Conservation (phyloP, 2,888 invertebrate species). For the Lepidochitona cinerea region DNA sequence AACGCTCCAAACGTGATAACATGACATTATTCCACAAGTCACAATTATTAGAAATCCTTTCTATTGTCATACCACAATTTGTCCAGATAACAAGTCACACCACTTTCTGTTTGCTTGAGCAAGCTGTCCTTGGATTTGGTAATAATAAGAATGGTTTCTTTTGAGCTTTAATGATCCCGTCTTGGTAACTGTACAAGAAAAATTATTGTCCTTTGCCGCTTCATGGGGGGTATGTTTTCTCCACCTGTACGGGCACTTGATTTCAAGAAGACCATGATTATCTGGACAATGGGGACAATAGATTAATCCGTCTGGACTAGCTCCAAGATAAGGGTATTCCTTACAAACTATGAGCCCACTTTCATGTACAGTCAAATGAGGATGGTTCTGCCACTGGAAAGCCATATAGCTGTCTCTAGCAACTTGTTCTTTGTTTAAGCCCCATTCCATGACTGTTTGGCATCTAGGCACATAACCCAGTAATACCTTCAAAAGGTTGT, state of each 20-base stretch:
- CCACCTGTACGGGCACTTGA: neutral
- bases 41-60: neutral
- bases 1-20: neutral
- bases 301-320: neutral
- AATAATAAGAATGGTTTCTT: neutral
- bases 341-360: neutral
- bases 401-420: too few species aligned
- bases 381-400: too few species aligned
- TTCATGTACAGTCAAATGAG: neutral
- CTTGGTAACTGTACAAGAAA: neutral
- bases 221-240: neutral
- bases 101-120: neutral
- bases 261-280: neutral
- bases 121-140: neutral
- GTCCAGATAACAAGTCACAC: neutral
- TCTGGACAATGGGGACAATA: neutral
- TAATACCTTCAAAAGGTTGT: too few species aligned
- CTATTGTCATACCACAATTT: neutral
- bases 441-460: too few species aligned
- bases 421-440: too few species aligned
- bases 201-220: neutral
- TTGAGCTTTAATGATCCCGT: neutral
- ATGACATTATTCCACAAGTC: neutral
- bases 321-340: neutral
- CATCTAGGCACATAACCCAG: too few species aligned